Evolutionary conservation across 1,140 invertebrate genomes (phyloP), one percentile per base, ranked within the genome.

Genomic region (Magallana angulata): DNA sequence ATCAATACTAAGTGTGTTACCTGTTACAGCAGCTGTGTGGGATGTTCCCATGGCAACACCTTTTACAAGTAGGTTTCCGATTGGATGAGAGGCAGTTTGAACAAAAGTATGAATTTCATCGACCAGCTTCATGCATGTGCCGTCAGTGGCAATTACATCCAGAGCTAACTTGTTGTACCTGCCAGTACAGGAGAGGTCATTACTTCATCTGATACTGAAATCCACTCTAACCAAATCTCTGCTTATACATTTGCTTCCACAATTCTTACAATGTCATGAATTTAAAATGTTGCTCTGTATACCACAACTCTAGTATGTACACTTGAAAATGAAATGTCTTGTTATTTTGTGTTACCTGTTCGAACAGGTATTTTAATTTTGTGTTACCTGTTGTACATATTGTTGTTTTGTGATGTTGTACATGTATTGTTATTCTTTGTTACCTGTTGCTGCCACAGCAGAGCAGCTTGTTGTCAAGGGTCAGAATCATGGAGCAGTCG

Each of bases 401-500:
- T 36, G 36, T 36, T 36, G 1, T 36, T 36, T 36, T 36, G 36
- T 1, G 4, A 36, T 36, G 36, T 36, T 36, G 36, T 36, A 36
- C 36, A 36, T 36, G 36, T 36, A 36, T 36, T 36, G 36, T 48
- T 12, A 57, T 58, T 58, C 12, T 71, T 57, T 82, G 57, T 60
- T 80, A 95, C 95, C 95, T 94, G 87, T 95, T 95, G 89, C 92
- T 95, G 36, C 95, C 95, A 93, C 92, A 94, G 80, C 93, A 94
- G 7, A 95, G 90, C 24, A 95, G 85, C 85, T 91, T 89, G n/a
- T 92, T 90, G 84, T 94, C 93, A 56, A 92, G 87, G 36, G 94
- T 95, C 6, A 95, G 85, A 11, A 95, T 89, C 85, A 95, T 92
- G 30, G 95, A 95, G 87, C 94, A 94, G 89, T 95, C 94, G 12